Evolutionary conservation across 2,797 vertebrate species (phyloP).

Genomic region (Sardinella longiceps): DNA sequence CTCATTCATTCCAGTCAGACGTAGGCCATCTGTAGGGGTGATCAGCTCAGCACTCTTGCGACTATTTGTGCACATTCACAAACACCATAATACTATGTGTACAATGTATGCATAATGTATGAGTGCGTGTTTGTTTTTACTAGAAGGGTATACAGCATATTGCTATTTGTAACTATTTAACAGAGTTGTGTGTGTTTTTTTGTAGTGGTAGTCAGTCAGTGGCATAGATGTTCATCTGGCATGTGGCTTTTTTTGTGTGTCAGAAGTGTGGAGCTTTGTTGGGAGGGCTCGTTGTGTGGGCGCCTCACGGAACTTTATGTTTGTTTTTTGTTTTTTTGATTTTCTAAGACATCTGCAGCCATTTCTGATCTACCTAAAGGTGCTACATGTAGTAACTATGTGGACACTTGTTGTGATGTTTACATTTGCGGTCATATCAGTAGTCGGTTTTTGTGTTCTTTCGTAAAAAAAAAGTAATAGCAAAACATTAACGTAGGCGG

Average conservation of each 20-base stretch:
- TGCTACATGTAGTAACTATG: constrained; percentile 65
- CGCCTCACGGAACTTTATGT: background rate
- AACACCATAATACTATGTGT: constrained; percentile 52
- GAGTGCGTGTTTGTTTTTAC: constrained; percentile 48
- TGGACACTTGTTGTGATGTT: constrained; percentile 62
- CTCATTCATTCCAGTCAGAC: constrained; percentile 43
- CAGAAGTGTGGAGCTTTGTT: background rate
- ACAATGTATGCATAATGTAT: constrained; percentile 45
- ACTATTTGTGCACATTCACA: constrained; percentile 53
- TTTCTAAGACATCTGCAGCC: constrained; percentile 61
- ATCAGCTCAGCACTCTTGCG: constrained; percentile 43
- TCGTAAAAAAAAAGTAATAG: constrained; percentile 41
- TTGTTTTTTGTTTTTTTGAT: constrained; percentile 58
- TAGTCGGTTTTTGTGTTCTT: constrained; percentile 52
- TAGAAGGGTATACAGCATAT: constrained; percentile 65
- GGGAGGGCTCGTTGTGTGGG: background rate
- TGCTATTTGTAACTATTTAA: constrained; percentile 61
- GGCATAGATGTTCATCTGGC: constrained; percentile 62
- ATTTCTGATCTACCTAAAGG: constrained; percentile 61
- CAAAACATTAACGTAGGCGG: constrained; percentile 35
- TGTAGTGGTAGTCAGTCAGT: constrained; percentile 63
- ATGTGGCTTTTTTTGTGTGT: constrained; percentile 42
- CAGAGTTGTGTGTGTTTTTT: constrained; percentile 57
- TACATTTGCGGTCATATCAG: constrained; percentile 59
- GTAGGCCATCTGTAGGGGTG: constrained; percentile 40